Evolutionary conservation across 2,888 invertebrate species (phyloP), one percentile per base, ranked within the genome.

Genomic region (Crepidodera aurea): DNA sequence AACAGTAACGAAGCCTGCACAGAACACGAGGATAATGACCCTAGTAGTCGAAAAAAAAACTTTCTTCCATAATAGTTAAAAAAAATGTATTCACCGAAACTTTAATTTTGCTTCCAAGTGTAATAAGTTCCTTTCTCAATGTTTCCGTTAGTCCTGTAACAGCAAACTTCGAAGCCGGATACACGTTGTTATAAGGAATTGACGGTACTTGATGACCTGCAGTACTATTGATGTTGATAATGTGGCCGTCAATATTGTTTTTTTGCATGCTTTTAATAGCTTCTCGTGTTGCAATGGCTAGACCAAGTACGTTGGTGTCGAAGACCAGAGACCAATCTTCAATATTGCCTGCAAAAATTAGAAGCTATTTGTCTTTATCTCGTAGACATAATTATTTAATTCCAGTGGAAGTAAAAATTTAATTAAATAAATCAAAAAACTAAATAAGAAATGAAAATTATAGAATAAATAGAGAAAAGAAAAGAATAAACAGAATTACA

Each of bases 261-360:
- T 60, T 57, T 42, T 67, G 66, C 74, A 74, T 73, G 7, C 64
- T 69, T 51, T 66, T 67, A 2, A 74, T 42, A 7, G 70, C 70
- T 60, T 73, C 68, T 18, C 69, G 54, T 1, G 70, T 67, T n/a
- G 70, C 70, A 5, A 73, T 64, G 13, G 67, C 65, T 51, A 69
- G 15, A 0, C 67, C 75, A 1, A 74, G 34, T 0, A 75, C 60
- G 57, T 75, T 75, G 8, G 73, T 69, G 56, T 75, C 72, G 6
- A 75, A 50, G 5, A 75, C 66, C 37, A 65, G 55, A 40, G 65
- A 70, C 74, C 75, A 75, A 2, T 60, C 60, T 5, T 64, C 61
- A 5, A 71, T 66, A 32, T 71, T 64, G 2, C 75, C 75, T 69
- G 54, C 48, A 37, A n/a, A 13, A 18, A 13, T 6, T 8, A 12